Conservation (phyloP, 2,888 invertebrate genomes). For the Helobdella robusta region DNA sequence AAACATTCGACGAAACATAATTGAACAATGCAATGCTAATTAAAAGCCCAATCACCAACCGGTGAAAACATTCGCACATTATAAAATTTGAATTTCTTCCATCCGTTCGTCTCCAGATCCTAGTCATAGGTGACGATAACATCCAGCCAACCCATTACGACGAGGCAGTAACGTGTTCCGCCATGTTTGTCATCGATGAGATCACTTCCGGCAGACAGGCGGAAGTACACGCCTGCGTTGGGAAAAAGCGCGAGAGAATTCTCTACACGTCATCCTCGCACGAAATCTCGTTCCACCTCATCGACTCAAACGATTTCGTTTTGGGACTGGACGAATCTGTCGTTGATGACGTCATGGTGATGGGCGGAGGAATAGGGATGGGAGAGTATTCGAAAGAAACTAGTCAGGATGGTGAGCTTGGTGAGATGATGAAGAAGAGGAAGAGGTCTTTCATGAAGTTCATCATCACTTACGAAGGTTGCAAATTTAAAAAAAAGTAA, state of each 20-base stretch:
- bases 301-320: slow-evolving; percentile 13
- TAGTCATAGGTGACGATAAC: slow-evolving; percentile 23
- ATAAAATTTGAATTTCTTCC: background rate
- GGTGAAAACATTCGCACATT: no score
- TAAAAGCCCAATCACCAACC: no score
- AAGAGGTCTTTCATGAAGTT: slow-evolving; percentile 17
- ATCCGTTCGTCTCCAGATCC: slow-evolving; percentile 5
- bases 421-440: background rate
- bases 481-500: background rate
- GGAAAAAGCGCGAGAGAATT: slow-evolving; percentile 22
- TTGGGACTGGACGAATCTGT: slow-evolving; percentile 5
- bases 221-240: slow-evolving; percentile 20
- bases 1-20: no score
- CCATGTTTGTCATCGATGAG: slow-evolving; percentile 22
- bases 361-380: background rate
- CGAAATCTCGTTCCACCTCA: slow-evolving; percentile 22
- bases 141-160: slow-evolving; percentile 15
- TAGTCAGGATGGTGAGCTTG: slow-evolving; percentile 23
- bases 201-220: background rate
- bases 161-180: slow-evolving; percentile 21
- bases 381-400: slow-evolving; percentile 21
- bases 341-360: slow-evolving; percentile 16
- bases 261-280: slow-evolving; percentile 21
- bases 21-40: no score
- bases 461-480: slow-evolving; percentile 28